Evolutionary conservation across 2,888 invertebrate species (phyloP).

Genomic region (Scrobipalpa costella): DNA sequence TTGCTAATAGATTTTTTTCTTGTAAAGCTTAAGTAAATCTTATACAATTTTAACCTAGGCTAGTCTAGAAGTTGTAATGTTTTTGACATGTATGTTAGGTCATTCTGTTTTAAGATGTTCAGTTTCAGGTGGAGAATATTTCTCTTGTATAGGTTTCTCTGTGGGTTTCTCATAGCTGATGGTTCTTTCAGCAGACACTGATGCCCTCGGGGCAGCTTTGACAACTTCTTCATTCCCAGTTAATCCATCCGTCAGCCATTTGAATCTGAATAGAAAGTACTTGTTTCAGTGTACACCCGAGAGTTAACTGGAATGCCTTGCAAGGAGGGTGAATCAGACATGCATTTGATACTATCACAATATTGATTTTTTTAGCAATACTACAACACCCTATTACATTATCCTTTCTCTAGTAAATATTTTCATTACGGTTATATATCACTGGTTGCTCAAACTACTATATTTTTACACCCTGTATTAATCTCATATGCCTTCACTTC

Average conservation of each 20-base stretch:
- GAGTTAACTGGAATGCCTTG: not conserved
- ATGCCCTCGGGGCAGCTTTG: constrained; percentile 37
- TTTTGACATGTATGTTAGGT: constrained; percentile 20
- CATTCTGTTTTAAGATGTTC: constrained; percentile 46
- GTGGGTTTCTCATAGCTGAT: constrained; percentile 12
- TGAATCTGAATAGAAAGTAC: constrained; percentile 60
- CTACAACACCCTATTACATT: no score
- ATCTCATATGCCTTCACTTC: no score
- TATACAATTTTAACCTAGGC: not conserved
- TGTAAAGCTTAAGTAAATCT: not conserved
- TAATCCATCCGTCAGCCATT: constrained; percentile 66
- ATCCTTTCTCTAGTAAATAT: no score
- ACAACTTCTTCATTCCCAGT: constrained; percentile 50
- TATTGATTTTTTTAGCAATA: no score
- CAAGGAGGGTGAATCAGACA: not conserved
- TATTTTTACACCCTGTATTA: no score
- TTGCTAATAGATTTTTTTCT: no score
- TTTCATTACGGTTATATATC: no score
- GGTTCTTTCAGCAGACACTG: constrained; percentile 46
- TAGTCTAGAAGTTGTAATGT: not conserved
- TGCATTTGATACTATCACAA: no score
- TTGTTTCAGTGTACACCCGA: not conserved
- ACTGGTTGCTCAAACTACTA: no score
- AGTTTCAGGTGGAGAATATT: constrained; percentile 26
- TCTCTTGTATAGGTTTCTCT: constrained; percentile 6